A percentile compares a stretch with the other conserved stretches of the same genome.
phyloP scores from a whole-genome alignment of 1,140 invertebrate species.

The Dinoponera quadriceps region DNA sequence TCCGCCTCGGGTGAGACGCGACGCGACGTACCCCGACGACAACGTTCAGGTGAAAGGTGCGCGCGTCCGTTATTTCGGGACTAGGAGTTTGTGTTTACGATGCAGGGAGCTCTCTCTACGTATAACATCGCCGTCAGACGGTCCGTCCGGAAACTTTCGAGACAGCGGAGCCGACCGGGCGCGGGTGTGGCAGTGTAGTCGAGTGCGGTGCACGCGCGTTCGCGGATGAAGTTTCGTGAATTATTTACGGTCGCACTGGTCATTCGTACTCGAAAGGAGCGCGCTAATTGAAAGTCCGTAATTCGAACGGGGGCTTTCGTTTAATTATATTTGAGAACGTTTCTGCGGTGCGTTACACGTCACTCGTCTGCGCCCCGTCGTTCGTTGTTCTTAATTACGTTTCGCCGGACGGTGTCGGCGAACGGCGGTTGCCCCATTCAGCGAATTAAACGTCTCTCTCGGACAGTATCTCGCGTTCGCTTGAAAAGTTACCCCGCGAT shows the following conservation, averaged over 20 bases:
- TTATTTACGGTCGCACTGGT: conserved; percentile 62
- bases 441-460: neutral
- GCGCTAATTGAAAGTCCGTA: conserved; percentile 66
- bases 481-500: neutral
- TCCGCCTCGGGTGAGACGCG: neutral
- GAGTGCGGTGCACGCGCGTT: neutral
- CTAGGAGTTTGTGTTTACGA: conserved; percentile 55
- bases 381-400: conserved; percentile 34
- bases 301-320: conserved; percentile 29
- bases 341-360: conserved; percentile 42
- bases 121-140: conserved; percentile 61
- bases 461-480: neutral
- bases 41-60: conserved; percentile 59
- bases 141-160: conserved; percentile 67
- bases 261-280: conserved; percentile 51
- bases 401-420: neutral
- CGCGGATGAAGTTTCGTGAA: conserved; percentile 62
- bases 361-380: conserved; percentile 8
- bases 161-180: conserved; percentile 49
- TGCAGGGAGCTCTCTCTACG: conserved; percentile 53
- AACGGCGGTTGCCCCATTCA: neutral
- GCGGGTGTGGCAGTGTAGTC: too few species aligned
- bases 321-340: conserved; percentile 67
- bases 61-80: conserved; percentile 49
- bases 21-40: conserved; percentile 30